Evolutionary conservation across 2,113 vertebrate genomes (phyloP), one percentile per base, ranked within the genome.

Genomic region (Pseudolaguvia tuberculata): DNA sequence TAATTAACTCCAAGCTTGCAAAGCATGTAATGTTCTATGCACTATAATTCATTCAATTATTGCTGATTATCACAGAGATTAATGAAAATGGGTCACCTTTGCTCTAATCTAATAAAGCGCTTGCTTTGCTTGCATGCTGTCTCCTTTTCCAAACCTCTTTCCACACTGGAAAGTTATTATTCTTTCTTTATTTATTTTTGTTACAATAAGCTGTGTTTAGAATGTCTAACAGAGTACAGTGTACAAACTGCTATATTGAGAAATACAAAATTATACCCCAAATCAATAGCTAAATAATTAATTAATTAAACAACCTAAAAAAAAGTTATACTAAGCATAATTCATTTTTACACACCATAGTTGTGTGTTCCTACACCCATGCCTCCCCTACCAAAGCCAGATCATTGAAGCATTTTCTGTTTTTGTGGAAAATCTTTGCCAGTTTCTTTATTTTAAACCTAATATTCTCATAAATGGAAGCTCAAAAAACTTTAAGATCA

Each of bases 1-100:
- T 13, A 21, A 77, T 70, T 83, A 57, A 77, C 75, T 55, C 68
- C 72, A 61, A 69, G 17, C 48, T 70, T 27, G 70, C 4, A 69
- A 76, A 76, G 45, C 21, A 66, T 55, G 31, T 35, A 76, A 76
- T 51, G 27, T 48, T 15, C 20, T 83, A 83, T 76, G 78, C 78
- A 76, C 71, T 86, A 59, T 72, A 39, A 81, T 81, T 57, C 20
- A 65, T 84, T 87, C 82, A 87, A 4, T 87, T 88, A 86, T 77
- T 74, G 82, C 81, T 83, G 84, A 90, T 89, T 85, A 87, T 80
- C 76, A 78, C 29, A 73, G 83, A 83, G 87, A 86, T 85, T 84
- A 84, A 81, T 82, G 79, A 73, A 88, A 88, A 85, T 84, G 79
- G 84, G 86, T 84, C 84, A 84, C 84, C 51, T 68, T 78, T 72